These are phyloP conservation scores for Polylopha cassiicola DNA, from an alignment of 2,888 invertebrate species.

Conservation along the genomic window DNA sequence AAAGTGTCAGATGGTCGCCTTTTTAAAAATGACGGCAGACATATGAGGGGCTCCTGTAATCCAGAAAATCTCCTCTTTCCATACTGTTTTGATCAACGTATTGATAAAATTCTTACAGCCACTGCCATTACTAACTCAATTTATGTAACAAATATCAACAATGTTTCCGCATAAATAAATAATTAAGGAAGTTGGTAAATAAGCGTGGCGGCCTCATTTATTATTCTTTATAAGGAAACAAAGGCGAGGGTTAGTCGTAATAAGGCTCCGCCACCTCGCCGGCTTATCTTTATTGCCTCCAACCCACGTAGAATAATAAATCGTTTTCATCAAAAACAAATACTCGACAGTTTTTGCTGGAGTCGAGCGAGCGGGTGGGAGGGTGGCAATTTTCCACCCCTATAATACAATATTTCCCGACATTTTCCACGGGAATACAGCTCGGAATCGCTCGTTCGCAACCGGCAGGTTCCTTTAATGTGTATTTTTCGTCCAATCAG, in stretches of 20 bases:
- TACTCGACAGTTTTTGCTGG: conserved; percentile 78
- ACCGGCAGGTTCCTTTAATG: conserved; percentile 77
- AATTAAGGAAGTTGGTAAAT: conserved; percentile 76
- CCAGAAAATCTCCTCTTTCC: not conserved
- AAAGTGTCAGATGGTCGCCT: too few species aligned
- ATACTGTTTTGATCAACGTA: not conserved
- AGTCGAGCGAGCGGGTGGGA: conserved; percentile 73
- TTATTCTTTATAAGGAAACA: conserved; percentile 79
- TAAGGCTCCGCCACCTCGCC: conserved; percentile 77
- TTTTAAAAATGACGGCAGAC: too few species aligned
- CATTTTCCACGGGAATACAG: conserved; percentile 79
- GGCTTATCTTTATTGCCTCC: conserved; percentile 79
- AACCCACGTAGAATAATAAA: conserved; percentile 79
- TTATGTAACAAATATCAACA: conserved; percentile 65
- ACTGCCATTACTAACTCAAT: conserved; percentile 25
- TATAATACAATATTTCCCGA: conserved; percentile 78
- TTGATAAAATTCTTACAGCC: conserved; percentile 6
- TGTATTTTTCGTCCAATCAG: conserved; percentile 79
- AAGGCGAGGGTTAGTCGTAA: conserved; percentile 78
- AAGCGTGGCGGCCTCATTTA: conserved; percentile 76
- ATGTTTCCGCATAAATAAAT: conserved; percentile 73
- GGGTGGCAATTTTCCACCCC: conserved; percentile 78
- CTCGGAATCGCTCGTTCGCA: conserved; percentile 76
- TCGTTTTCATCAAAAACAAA: conserved; percentile 79
- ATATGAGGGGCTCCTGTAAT: conserved; percentile 11